These are phyloP conservation scores for Rachycentron canadum DNA, from an alignment of 2,797 vertebrate species.

Conservation along the genomic window DNA sequence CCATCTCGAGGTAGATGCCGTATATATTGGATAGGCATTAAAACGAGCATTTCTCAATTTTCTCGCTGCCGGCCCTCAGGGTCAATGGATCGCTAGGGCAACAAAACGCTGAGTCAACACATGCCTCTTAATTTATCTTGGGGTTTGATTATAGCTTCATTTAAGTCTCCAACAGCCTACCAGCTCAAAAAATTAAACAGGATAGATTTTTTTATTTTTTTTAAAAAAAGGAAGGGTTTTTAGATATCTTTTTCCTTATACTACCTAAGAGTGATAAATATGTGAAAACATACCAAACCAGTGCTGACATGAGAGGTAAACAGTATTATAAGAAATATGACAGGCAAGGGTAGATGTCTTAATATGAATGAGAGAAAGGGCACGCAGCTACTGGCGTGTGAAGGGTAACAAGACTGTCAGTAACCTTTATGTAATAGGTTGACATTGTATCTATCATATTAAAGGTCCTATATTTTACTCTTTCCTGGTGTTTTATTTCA, in stretches of 20 bases:
- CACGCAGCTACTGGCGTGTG: slow-evolving; percentile 57
- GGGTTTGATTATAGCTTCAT: slow-evolving; percentile 77
- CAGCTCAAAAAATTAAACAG: slow-evolving; percentile 54
- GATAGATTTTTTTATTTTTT: slow-evolving; percentile 8
- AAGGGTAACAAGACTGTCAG: slow-evolving; percentile 69
- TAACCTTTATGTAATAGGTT: slow-evolving; percentile 62
- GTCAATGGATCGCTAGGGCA: slow-evolving; percentile 93
- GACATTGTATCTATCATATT: slow-evolving; percentile 52
- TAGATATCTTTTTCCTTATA: slow-evolving; percentile 6
- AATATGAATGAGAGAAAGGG: slow-evolving; percentile 66
- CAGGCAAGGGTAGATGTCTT: slow-evolving; percentile 62
- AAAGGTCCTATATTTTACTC: not conserved
- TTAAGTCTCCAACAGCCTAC: slow-evolving; percentile 52
- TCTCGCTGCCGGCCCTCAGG: slow-evolving; percentile 90
- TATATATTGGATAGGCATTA: slow-evolving; percentile 98
- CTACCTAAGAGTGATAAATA: slow-evolving; percentile 9
- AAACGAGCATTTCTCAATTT: slow-evolving; percentile 96
- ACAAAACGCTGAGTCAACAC: slow-evolving; percentile 92
- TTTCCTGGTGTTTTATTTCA: no score
- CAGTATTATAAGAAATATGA: slow-evolving; percentile 77
- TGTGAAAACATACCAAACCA: slow-evolving; percentile 35
- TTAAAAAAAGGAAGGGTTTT: slow-evolving; percentile 11
- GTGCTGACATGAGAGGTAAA: slow-evolving; percentile 66
- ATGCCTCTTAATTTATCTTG: slow-evolving; percentile 82
- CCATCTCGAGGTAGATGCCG: slow-evolving; percentile 90